These are phyloP conservation scores for Pelochelys cantorii DNA, from an alignment of 2,797 vertebrate genomes.

Conservation along the genomic window DNA sequence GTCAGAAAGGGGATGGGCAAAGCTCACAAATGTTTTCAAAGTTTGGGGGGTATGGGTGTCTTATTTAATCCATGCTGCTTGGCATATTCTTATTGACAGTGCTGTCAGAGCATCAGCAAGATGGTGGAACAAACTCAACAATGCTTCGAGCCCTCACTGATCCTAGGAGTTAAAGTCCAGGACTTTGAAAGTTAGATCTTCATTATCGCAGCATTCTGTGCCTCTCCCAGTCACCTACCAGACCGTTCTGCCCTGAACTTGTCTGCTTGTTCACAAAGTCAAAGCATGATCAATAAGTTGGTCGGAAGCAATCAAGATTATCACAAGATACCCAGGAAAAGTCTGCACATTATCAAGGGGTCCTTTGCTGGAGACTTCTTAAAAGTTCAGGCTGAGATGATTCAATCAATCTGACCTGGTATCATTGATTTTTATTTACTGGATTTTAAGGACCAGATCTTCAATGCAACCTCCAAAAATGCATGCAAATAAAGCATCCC, in stretches of 20 bases:
- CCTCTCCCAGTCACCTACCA: background rate
- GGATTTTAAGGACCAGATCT: background rate
- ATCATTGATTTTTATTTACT: fast-evolving
- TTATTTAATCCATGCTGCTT: background rate
- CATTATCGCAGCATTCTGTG: background rate
- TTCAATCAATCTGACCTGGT: background rate
- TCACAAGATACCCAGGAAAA: background rate
- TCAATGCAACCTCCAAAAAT: background rate
- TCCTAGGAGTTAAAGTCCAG: background rate
- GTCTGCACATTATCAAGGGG: background rate
- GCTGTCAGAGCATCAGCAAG: background rate
- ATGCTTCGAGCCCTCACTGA: background rate
- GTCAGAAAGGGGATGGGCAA: background rate
- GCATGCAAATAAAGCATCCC: background rate
- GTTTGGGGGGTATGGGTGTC: background rate
- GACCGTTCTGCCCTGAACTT: background rate
- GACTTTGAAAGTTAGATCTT: background rate
- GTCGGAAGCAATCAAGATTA: background rate
- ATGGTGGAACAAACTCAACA: background rate
- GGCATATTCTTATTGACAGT: background rate
- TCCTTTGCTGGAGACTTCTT: background rate
- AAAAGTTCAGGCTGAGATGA: background rate
- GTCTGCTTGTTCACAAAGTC: background rate
- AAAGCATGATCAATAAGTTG: background rate
- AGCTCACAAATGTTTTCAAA: background rate